Percentiles rank a stretch among this genome's conserved stretches.
Conservation (phyloP, 2,797 vertebrate species). For the Parauchenoglanis punctatus region DNA sequence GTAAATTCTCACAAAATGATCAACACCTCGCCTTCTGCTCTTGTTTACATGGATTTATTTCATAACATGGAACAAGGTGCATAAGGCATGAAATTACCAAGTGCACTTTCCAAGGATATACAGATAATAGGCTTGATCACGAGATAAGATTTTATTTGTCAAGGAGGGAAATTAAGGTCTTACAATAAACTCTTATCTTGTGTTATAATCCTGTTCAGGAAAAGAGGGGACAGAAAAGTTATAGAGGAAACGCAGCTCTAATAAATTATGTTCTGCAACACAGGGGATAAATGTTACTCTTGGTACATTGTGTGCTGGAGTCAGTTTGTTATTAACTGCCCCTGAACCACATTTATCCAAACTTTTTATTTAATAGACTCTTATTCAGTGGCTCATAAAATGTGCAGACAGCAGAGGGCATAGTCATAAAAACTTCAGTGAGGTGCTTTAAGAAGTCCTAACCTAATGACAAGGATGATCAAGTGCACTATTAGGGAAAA, state of each 20-base stretch:
- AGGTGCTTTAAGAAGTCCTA: neutral
- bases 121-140: constrained; percentile 17
- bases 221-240: neutral
- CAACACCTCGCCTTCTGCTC: neutral
- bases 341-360: neutral
- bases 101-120: constrained; percentile 12
- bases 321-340: neutral
- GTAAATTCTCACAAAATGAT: neutral
- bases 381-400: constrained; percentile 10
- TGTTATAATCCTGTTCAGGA: neutral
- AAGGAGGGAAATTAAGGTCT: constrained; percentile 14
- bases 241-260: neutral
- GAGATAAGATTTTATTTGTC: constrained; percentile 16
- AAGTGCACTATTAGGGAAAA: neutral
- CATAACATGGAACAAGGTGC: neutral
- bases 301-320: neutral
- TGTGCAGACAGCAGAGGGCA: neutral
- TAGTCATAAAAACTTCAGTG: neutral
- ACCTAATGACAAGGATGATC: constrained; percentile 9
- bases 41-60: neutral
- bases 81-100: constrained; percentile 4
- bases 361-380: neutral
- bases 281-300: neutral
- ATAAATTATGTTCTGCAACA: neutral
- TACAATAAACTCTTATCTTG: neutral